Percentiles rank a stretch among this genome's conserved stretches.
Conservation (phyloP, 92 coral and sea anemone genomes). For the Paragorgia papillata region DNA sequence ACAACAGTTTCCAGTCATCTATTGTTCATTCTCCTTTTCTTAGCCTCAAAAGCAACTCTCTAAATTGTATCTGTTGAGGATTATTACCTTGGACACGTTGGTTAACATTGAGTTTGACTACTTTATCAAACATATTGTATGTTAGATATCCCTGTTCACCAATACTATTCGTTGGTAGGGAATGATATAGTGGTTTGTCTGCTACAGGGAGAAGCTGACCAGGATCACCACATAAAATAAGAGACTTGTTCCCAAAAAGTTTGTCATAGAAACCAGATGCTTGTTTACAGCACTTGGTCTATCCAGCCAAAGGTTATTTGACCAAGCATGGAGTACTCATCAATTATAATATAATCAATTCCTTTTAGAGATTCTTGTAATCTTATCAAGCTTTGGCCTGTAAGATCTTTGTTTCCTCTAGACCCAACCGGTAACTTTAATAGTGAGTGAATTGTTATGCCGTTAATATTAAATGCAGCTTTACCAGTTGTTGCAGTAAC, state of each 20-base stretch:
- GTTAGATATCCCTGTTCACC: too few species aligned
- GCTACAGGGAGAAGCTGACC: too few species aligned
- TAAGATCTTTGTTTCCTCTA: neutral
- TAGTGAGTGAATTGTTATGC: neutral
- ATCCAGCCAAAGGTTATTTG: slow-evolving; percentile 50
- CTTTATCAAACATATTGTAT: too few species aligned
- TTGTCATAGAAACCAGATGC: slow-evolving; percentile 63
- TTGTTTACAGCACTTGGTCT: slow-evolving; percentile 59
- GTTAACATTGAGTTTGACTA: too few species aligned
- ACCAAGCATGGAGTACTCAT: slow-evolving; percentile 73
- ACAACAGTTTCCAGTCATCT: slow-evolving; percentile 11
- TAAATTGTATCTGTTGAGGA: too few species aligned
- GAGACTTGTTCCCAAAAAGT: slow-evolving; percentile 59
- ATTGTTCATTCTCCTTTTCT: too few species aligned
- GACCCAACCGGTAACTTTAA: slow-evolving; percentile 15
- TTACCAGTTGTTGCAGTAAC: slow-evolving; percentile 63
- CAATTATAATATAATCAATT: slow-evolving; percentile 60
- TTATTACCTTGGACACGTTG: too few species aligned
- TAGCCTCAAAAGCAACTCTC: too few species aligned
- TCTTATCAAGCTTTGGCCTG: neutral
- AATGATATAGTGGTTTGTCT: too few species aligned
- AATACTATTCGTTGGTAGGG: too few species aligned
- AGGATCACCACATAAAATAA: too few species aligned
- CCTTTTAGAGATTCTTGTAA: slow-evolving; percentile 51
- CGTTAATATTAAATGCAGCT: slow-evolving; percentile 49